Evolutionary conservation across 2,113 vertebrate species (phyloP).

Genomic region (Nothocercus nigrocapillus): DNA sequence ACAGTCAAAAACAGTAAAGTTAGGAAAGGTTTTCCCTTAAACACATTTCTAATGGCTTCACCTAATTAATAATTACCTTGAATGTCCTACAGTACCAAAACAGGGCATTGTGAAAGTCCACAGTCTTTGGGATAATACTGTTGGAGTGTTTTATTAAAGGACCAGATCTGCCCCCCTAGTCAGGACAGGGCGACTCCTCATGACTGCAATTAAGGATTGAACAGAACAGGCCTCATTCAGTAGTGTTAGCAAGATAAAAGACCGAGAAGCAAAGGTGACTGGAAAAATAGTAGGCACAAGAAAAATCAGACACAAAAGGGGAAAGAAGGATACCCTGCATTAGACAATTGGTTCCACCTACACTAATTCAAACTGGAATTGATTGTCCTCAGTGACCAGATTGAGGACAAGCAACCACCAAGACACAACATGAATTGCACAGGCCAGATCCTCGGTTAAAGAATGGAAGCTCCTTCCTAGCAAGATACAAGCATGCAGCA

Average conservation of each 20-base stretch:
- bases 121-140: neutral
- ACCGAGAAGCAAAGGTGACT: neutral
- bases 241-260: neutral
- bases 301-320: neutral
- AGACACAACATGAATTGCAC: neutral
- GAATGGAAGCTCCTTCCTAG: fast-evolving
- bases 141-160: neutral
- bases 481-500: fast-evolving
- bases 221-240: neutral
- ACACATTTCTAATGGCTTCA: neutral
- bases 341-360: neutral
- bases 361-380: neutral
- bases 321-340: neutral
- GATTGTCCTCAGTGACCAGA: neutral
- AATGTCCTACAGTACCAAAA: neutral
- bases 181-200: neutral
- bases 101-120: neutral
- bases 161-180: neutral
- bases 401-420: neutral
- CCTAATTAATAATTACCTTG: neutral
- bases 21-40: neutral
- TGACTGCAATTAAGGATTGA: neutral
- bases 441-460: neutral
- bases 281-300: neutral
- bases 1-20: neutral